Evolutionary conservation across 2,888 invertebrate genomes (phyloP).

Genomic region (Patella pellucida): DNA sequence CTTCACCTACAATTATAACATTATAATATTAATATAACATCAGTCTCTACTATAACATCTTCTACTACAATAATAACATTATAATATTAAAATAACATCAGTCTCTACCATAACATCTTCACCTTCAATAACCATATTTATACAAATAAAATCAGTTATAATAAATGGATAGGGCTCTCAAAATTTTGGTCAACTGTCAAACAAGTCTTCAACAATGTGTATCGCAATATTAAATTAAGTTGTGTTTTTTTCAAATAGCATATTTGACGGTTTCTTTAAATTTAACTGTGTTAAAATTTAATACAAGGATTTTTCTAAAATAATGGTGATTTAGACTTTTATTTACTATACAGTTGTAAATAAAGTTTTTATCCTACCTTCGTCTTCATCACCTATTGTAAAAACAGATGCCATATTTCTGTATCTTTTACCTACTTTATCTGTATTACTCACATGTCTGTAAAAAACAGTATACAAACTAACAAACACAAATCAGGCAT

Average conservation of each 20-base stretch:
- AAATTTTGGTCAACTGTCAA: no score
- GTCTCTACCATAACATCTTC: no score
- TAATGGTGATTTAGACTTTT: no score
- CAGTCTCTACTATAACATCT: conserved; percentile 41
- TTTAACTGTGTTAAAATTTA: no score
- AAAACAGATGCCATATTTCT: conserved; percentile 93
- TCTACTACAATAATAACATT: conserved; percentile 39
- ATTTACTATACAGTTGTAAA: no score
- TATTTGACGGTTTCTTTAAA: no score
- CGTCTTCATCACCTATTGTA: conserved; percentile 89
- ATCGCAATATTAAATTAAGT: no score
- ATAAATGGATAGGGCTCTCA: neutral
- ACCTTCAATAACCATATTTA: neutral
- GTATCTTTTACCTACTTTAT: conserved; percentile 85
- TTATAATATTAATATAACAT: no score
- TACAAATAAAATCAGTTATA: neutral
- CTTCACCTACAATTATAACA: no score
- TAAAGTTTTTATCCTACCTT: conserved; percentile 42
- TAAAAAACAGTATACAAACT: conserved; percentile 5
- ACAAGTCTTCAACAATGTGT: no score
- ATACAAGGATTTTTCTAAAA: no score
- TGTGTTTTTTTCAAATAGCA: no score
- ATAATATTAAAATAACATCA: neutral
- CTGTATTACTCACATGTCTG: conserved; percentile 85
- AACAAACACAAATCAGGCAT: conserved; percentile 14